Evolutionary conservation across 1,140 invertebrate species (phyloP).

Genomic region (Polypedilum vanderplanki): DNA sequence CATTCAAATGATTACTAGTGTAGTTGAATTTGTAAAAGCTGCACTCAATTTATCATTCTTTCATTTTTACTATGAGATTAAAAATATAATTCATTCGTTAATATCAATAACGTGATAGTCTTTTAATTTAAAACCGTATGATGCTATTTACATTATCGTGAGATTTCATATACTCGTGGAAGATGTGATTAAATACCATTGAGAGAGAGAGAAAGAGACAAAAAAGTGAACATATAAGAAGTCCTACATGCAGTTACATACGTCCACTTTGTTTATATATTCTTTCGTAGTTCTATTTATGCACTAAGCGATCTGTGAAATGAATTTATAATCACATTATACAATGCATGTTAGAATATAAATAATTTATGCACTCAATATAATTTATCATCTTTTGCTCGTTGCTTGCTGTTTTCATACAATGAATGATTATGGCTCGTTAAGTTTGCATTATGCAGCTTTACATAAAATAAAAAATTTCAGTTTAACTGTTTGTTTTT

Average conservation of each 20-base stretch:
- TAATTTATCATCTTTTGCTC: not conserved
- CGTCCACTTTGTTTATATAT: not conserved
- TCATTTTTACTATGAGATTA: too few relatives aligned
- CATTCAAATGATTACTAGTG: not conserved
- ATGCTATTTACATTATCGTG: too few relatives aligned
- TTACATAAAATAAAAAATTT: not conserved
- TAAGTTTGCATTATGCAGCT: not conserved
- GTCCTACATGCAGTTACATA: not conserved
- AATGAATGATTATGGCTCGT: not conserved
- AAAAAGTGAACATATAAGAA: too few relatives aligned
- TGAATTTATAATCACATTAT: conserved; percentile 27
- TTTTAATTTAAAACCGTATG: too few relatives aligned
- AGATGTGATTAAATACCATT: too few relatives aligned
- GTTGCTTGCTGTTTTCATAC: not conserved
- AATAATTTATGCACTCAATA: not conserved
- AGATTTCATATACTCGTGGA: too few relatives aligned
- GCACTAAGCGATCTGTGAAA: conserved; percentile 6
- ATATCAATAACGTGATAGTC: too few relatives aligned
- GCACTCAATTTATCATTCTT: too few relatives aligned
- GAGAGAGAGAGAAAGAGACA: too few relatives aligned
- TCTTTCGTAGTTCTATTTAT: not conserved
- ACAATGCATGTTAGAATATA: conserved; percentile 22
- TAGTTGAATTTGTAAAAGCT: too few relatives aligned
- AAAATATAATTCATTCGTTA: too few relatives aligned
- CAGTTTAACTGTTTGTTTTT: not conserved